These are phyloP conservation scores for Drosophila chauvacae DNA, from an alignment of 1,140 invertebrate species.

Conservation along the genomic window DNA sequence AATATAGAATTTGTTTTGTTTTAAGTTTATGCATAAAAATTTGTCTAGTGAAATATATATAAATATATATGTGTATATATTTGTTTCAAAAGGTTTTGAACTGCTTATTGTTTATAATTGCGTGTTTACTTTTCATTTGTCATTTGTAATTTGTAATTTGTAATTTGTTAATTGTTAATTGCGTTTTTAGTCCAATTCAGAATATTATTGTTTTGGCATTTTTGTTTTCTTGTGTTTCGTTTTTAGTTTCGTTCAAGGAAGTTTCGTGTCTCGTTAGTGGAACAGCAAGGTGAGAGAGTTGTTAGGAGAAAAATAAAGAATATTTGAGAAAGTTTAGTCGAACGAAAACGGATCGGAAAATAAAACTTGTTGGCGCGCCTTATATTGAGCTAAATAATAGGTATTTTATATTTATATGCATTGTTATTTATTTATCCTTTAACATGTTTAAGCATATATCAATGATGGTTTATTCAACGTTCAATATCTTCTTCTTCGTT, in stretches of 20 bases:
- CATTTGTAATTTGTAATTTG: constrained; percentile 47
- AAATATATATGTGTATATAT: constrained; percentile 77
- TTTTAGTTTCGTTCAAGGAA: constrained; percentile 56
- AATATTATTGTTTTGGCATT: constrained; percentile 68
- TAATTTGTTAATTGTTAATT: constrained; percentile 59
- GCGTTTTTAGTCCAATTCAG: constrained; percentile 57
- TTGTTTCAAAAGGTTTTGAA: constrained; percentile 70
- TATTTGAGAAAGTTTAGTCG: constrained; percentile 21
- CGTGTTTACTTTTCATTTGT: constrained; percentile 73
- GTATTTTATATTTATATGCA: constrained; percentile 35
- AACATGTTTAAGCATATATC: constrained; percentile 44
- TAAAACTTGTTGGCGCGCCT: constrained; percentile 54
- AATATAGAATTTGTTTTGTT: constrained; percentile 73
- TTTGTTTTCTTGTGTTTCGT: constrained; percentile 44
- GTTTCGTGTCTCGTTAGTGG: constrained; percentile 45
- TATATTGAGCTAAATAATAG: constrained; percentile 48
- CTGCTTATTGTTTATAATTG: constrained; percentile 83
- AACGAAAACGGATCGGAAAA: constrained; percentile 28
- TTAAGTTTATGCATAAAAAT: constrained; percentile 76
- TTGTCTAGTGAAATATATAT: constrained; percentile 80
- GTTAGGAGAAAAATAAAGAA: constrained; percentile 21
- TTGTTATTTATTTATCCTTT: constrained; percentile 34
- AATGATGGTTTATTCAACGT: constrained; percentile 45
- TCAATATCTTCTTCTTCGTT: constrained; percentile 33
- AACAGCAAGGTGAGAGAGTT: constrained; percentile 49